Conservation (phyloP, 2,797 vertebrate genomes). For the Bradypus variegatus region DNA sequence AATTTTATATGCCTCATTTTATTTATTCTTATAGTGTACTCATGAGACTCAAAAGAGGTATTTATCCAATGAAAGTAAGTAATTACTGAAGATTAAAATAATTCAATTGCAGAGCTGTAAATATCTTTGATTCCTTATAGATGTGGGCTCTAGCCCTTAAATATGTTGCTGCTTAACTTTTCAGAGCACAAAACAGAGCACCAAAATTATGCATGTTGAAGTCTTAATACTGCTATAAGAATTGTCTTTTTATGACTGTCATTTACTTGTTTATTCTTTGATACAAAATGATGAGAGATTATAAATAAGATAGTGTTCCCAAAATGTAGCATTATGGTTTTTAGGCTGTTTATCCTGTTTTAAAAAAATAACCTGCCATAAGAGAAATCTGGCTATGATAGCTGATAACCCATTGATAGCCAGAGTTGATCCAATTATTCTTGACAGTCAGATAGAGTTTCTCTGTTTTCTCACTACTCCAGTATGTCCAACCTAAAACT, state of each 20-base stretch:
- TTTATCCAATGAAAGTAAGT: slow-evolving; percentile 13
- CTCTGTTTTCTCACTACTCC: not conserved
- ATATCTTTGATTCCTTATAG: slow-evolving; percentile 13
- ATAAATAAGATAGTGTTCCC: not conserved
- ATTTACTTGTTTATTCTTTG: not conserved
- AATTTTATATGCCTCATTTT: slow-evolving; percentile 37
- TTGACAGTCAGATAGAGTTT: not conserved
- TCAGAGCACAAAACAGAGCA: slow-evolving; percentile 15
- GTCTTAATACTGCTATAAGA: slow-evolving; percentile 16
- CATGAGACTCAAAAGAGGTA: slow-evolving; percentile 16
- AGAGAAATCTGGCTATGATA: not conserved
- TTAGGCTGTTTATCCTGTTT: not conserved
- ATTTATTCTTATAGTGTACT: not conserved
- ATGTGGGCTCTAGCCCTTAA: not conserved
- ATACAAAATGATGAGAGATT: not conserved
- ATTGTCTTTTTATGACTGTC: not conserved
- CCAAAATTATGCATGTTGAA: not conserved
- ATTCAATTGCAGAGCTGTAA: not conserved
- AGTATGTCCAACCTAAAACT: not conserved
- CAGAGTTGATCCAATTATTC: not conserved
- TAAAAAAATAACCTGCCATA: not conserved
- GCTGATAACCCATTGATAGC: not conserved
- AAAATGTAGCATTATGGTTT: not conserved
- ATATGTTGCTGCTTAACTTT: slow-evolving; percentile 10
- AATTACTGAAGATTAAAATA: not conserved